Conservation (phyloP, 2,113 vertebrate genomes). For the Microtus richardsoni region DNA sequence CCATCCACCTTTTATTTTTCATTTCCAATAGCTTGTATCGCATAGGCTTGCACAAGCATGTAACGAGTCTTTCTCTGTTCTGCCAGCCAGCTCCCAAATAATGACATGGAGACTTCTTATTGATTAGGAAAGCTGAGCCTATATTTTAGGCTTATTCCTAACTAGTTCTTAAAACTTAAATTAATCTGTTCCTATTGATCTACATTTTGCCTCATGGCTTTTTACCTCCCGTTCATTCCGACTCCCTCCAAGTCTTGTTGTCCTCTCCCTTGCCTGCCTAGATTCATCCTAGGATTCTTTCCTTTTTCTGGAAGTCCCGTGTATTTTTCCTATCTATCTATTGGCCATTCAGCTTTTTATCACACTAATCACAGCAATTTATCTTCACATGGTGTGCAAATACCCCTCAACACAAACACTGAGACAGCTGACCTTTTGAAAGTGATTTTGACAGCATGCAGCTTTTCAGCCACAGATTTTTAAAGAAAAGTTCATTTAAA, state of each 20-base stretch:
- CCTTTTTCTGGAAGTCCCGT: not conserved
- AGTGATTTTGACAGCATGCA: not conserved
- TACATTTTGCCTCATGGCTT: not conserved
- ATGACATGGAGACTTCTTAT: not conserved
- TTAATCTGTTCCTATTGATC: not conserved
- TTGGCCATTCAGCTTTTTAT: not conserved
- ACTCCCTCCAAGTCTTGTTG: not conserved
- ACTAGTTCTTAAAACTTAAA: not conserved
- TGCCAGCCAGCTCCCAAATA: not conserved
- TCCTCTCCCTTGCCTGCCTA: not conserved
- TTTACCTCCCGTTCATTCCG: not conserved
- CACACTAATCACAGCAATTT: not conserved
- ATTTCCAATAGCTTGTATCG: not conserved
- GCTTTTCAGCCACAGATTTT: not conserved
- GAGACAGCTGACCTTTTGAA: not conserved
- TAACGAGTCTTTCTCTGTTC: not conserved
- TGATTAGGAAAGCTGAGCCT: not conserved
- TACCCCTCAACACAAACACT: not conserved
- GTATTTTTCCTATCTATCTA: not conserved
- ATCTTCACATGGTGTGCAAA: not conserved
- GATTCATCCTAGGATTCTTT: not conserved
- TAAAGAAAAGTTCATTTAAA: not conserved
- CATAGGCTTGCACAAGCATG: not conserved
- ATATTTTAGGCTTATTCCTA: not conserved
- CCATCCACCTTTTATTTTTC: not conserved